Conservation (phyloP, 2,888 invertebrate species). For the Hesperia comma region DNA sequence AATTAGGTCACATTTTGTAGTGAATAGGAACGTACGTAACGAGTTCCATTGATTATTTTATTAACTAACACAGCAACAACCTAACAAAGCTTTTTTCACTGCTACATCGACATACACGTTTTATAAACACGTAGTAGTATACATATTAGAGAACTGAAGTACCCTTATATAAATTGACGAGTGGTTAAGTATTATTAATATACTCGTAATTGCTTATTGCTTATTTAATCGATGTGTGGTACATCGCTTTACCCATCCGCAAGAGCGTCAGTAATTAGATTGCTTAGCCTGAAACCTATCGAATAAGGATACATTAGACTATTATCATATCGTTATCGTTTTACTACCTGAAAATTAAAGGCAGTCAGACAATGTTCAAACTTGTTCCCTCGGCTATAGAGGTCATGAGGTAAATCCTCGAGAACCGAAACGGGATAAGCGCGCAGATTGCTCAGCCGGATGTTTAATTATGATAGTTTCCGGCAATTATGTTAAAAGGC, state of each 20-base stretch:
- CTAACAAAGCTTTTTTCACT: too few relatives aligned
- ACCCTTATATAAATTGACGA: too few relatives aligned
- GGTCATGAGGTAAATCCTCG: background rate
- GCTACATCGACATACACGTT: too few relatives aligned
- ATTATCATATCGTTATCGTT: background rate
- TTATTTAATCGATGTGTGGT: too few relatives aligned
- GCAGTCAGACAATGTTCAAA: background rate
- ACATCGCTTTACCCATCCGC: background rate
- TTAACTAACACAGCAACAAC: background rate
- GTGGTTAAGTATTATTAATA: too few relatives aligned
- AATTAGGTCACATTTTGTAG: conserved; percentile 9
- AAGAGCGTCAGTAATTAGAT: background rate
- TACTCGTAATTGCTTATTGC: too few relatives aligned
- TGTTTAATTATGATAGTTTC: conserved; percentile 30
- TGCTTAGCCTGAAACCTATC: background rate
- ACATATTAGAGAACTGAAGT: too few relatives aligned
- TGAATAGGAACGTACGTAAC: background rate
- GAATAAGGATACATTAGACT: background rate
- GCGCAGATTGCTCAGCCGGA: conserved; percentile 13
- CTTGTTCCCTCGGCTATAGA: background rate
- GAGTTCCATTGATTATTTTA: conserved; percentile 5
- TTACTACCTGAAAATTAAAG: background rate
- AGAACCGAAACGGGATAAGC: background rate
- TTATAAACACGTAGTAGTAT: too few relatives aligned
- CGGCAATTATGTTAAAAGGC: conserved; percentile 19